A percentile compares a stretch with the other conserved stretches of the same genome.
phyloP scores from a whole-genome alignment of 2,888 invertebrate species.

The Diabrotica balteata region DNA sequence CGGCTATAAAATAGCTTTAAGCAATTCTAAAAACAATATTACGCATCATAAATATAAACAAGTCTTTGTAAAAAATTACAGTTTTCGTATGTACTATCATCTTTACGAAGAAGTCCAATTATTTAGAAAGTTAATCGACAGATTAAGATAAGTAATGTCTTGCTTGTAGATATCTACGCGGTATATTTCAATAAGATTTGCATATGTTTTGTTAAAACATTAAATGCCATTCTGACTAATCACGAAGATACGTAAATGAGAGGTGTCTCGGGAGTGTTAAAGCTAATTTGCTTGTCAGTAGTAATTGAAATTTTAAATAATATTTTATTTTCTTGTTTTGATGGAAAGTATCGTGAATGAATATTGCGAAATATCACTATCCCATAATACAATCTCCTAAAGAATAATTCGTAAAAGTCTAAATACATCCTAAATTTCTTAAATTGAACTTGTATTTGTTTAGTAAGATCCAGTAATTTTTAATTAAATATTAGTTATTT shows the following conservation, averaged over 20 bases:
- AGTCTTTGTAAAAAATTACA: constrained; percentile 8
- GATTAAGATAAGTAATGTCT: constrained; percentile 25
- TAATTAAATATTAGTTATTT: no score
- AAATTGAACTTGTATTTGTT: no score
- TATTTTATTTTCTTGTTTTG: no score
- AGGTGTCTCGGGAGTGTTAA: not conserved
- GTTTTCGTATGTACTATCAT: constrained; percentile 13
- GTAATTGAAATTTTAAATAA: no score
- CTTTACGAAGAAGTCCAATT: constrained; percentile 26
- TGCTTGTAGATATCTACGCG: constrained; percentile 1
- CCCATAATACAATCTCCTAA: no score
- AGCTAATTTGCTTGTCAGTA: not conserved
- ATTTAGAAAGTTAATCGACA: constrained; percentile 30
- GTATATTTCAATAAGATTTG: constrained; percentile 11
- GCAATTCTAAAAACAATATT: not conserved
- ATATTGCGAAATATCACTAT: no score
- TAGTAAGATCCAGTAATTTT: no score
- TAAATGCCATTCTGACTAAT: not conserved
- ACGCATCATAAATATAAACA: not conserved
- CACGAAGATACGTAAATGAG: constrained; percentile 7
- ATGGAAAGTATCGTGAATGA: no score
- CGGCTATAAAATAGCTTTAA: not conserved
- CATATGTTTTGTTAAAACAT: constrained; percentile 13
- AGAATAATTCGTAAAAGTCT: no score
- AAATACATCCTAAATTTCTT: no score